Conservation (phyloP, 2,888 invertebrate genomes). For the Sipunculus nudus region DNA sequence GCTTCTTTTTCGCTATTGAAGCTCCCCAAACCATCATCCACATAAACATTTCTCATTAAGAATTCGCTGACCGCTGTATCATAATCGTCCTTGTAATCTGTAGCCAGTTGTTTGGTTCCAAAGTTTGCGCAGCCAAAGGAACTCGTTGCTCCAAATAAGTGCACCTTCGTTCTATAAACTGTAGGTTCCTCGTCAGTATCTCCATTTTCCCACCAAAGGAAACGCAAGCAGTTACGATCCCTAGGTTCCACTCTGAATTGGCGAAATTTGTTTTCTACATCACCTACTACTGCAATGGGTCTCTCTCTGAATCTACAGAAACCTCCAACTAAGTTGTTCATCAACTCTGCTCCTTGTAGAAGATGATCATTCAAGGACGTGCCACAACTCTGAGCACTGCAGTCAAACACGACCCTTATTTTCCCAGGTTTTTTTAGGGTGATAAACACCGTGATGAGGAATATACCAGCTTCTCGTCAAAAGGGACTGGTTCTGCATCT, state of each 20-base stretch:
- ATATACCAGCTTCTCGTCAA: slow-evolving; percentile 17
- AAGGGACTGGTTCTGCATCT: not conserved
- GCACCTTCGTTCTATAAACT: slow-evolving; percentile 17
- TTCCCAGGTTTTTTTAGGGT: slow-evolving; percentile 19
- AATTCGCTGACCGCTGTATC: slow-evolving; percentile 18
- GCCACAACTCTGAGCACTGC: slow-evolving; percentile 19
- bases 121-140: slow-evolving; percentile 16
- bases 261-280: slow-evolving; percentile 35
- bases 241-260: slow-evolving; percentile 16
- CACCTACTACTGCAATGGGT: slow-evolving; percentile 23
- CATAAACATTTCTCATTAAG: slow-evolving; percentile 28
- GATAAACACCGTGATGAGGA: slow-evolving; percentile 22
- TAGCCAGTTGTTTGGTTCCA: slow-evolving; percentile 9
- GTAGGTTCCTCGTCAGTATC: not conserved
- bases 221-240: slow-evolving; percentile 21
- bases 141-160: slow-evolving; percentile 7
- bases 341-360: slow-evolving; percentile 25
- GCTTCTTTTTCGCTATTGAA: slow-evolving; percentile 11
- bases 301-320: slow-evolving; percentile 26
- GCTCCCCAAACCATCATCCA: slow-evolving; percentile 34
- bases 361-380: slow-evolving; percentile 27
- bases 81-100: not conserved
- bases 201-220: slow-evolving; percentile 28
- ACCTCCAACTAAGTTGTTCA: slow-evolving; percentile 20
- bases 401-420: slow-evolving; percentile 31